These are phyloP conservation scores for Scomber japonicus DNA, from an alignment of 2,113 vertebrate species.

Conservation along the genomic window DNA sequence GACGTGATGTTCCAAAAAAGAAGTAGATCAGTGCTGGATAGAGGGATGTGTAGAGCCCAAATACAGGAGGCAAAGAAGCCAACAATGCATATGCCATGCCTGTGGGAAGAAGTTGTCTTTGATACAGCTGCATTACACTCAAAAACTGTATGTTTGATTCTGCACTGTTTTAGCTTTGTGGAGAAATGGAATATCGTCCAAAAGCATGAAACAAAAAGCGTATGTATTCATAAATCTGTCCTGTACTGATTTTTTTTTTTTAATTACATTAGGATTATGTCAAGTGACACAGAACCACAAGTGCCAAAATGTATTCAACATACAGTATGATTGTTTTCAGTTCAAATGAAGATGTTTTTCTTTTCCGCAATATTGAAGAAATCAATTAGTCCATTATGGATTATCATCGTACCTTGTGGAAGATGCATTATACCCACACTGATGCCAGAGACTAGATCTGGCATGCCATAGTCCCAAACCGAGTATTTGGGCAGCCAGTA, in stretches of 20 bases:
- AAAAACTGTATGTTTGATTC: not conserved
- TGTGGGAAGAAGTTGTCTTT: conserved; percentile 56
- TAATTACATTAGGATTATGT: too few species aligned
- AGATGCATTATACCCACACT: conserved; percentile 99
- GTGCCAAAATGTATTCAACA: not conserved
- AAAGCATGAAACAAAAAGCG: not conserved
- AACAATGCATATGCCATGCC: conserved; percentile 96
- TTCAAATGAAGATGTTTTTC: too few species aligned
- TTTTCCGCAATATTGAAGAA: conserved; percentile 37
- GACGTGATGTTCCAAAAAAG: conserved; percentile 95
- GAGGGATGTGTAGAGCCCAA: conserved; percentile 94
- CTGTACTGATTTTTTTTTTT: too few species aligned
- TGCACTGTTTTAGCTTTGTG: not conserved
- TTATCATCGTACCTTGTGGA: conserved; percentile 89
- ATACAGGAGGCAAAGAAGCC: conserved; percentile 93
- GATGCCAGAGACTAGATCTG: conserved; percentile 92
- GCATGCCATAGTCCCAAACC: conserved; percentile 91
- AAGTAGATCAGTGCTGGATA: conserved; percentile 95
- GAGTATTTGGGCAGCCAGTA: conserved; percentile 94
- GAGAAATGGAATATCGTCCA: too few species aligned
- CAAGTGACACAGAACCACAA: too few species aligned
- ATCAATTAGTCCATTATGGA: not conserved
- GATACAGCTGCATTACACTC: not conserved
- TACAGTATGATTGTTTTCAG: too few species aligned
- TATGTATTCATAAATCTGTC: not conserved